Conservation (phyloP, 2,888 invertebrate genomes). For the Pocota personata region DNA sequence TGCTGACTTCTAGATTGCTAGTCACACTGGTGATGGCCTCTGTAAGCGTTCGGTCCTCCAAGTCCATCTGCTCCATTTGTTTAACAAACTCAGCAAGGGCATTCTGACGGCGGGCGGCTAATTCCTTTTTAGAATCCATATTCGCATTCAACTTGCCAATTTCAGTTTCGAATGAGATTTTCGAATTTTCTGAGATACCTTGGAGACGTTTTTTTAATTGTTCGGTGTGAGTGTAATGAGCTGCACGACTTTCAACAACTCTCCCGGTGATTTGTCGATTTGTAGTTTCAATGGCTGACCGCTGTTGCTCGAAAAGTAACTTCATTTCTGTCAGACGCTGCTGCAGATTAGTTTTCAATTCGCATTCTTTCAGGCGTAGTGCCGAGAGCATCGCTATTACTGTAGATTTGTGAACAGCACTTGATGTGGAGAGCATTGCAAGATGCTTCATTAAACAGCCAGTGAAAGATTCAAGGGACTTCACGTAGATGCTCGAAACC, state of each 20-base stretch:
- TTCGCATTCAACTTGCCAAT: slow-evolving; percentile 74
- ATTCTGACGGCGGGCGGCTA: slow-evolving; percentile 76
- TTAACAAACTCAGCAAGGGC: slow-evolving; percentile 77
- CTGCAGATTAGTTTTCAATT: slow-evolving; percentile 76
- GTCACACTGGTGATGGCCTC: slow-evolving; percentile 76
- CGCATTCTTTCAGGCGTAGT: slow-evolving; percentile 75
- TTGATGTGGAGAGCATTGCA: slow-evolving; percentile 68
- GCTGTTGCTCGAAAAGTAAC: slow-evolving; percentile 77
- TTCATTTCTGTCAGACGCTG: slow-evolving; percentile 75
- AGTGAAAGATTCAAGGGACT: slow-evolving; percentile 75
- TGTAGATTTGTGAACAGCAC: slow-evolving; percentile 75
- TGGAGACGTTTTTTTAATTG: slow-evolving; percentile 75
- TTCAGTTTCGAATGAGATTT: slow-evolving; percentile 56
- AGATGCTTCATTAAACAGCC: slow-evolving; percentile 75
- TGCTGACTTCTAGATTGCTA: slow-evolving; percentile 76
- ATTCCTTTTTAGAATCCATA: slow-evolving; percentile 74
- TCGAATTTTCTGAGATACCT: slow-evolving; percentile 56
- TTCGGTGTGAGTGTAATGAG: slow-evolving; percentile 74
- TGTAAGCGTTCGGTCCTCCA: slow-evolving; percentile 77
- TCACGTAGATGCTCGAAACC: slow-evolving; percentile 75
- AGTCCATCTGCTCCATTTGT: slow-evolving; percentile 82
- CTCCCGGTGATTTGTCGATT: slow-evolving; percentile 76
- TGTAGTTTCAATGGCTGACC: slow-evolving; percentile 71
- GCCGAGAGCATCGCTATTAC: slow-evolving; percentile 76
- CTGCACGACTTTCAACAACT: slow-evolving; percentile 71